A percentile compares a stretch with the other conserved stretches of the same genome.
Conservation (phyloP, 1,140 invertebrate species). For the Oreohelix idahoensis region DNA sequence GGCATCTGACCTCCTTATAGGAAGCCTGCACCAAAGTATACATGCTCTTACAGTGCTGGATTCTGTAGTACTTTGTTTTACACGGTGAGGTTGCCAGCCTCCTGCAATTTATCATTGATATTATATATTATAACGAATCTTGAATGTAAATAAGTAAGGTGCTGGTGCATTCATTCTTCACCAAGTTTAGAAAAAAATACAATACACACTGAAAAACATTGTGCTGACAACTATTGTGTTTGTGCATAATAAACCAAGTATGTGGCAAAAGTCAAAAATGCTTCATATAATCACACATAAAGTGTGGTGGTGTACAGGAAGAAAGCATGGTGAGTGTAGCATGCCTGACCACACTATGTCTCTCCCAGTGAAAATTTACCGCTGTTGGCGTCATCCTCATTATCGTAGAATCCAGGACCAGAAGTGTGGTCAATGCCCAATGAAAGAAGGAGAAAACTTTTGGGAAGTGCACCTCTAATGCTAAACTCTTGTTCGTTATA, state of each 20-base stretch:
- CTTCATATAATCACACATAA: not conserved
- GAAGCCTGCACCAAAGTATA: no score
- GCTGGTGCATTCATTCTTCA: no score
- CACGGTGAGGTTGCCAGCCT: no score
- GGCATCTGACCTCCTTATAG: no score
- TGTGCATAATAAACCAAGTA: not conserved
- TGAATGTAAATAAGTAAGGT: no score
- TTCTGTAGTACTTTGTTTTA: no score
- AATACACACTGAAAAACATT: not conserved
- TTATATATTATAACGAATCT: no score
- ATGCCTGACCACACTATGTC: not conserved
- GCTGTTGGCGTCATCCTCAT: slow-evolving; percentile 6
- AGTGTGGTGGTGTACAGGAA: not conserved
- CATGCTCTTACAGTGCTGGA: no score
- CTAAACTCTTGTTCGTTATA: slow-evolving; percentile 18
- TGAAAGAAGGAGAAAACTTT: slow-evolving; percentile 23
- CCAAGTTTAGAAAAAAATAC: not conserved
- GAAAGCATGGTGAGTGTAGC: not conserved
- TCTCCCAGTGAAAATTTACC: not conserved
- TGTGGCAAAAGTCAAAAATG: not conserved
- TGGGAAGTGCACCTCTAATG: slow-evolving; percentile 23
- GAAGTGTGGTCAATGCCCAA: slow-evolving; percentile 11
- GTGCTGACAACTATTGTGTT: not conserved
- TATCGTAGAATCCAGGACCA: slow-evolving; percentile 1
- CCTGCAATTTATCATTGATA: no score